Percentiles rank a stretch among this genome's conserved stretches.
Conservation (phyloP, 2,113 vertebrate genomes). For the Erpornis zantholeuca region DNA sequence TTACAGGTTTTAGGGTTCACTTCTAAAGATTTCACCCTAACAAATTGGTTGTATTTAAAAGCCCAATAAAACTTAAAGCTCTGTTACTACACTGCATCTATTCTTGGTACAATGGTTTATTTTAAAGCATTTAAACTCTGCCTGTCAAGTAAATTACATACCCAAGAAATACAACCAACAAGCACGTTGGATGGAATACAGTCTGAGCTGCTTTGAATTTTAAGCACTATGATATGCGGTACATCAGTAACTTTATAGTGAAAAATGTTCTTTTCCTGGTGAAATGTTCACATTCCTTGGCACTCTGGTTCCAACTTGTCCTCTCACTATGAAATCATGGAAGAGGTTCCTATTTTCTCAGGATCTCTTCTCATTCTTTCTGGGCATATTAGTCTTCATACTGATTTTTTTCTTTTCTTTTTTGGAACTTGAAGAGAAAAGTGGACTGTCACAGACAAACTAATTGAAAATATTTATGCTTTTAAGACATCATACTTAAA, state of each 20-base stretch:
- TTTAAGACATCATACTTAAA: background rate
- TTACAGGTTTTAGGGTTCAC: background rate
- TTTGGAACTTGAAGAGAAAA: background rate
- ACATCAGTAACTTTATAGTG: background rate
- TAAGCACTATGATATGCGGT: background rate
- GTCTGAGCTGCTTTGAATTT: background rate
- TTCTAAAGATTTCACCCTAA: conserved; percentile 49
- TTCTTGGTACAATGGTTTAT: conserved; percentile 32
- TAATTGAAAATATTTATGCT: background rate
- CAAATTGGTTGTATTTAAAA: conserved; percentile 55
- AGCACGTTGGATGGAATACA: background rate
- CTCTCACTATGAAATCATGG: background rate
- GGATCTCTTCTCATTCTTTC: background rate
- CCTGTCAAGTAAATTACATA: conserved; percentile 58
- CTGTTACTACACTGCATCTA: conserved; percentile 10
- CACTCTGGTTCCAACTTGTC: background rate
- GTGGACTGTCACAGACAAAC: background rate
- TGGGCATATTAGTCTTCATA: background rate
- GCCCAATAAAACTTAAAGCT: conserved; percentile 30
- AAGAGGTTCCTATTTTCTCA: background rate
- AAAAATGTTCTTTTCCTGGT: background rate
- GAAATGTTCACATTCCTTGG: background rate
- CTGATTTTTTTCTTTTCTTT: background rate
- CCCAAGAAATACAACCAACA: conserved; percentile 1
- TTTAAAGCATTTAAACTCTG: conserved; percentile 51